Base-by-base conservation (phyloP, 2,797 vertebrate genomes). In the Fringilla coelebs region DNA sequence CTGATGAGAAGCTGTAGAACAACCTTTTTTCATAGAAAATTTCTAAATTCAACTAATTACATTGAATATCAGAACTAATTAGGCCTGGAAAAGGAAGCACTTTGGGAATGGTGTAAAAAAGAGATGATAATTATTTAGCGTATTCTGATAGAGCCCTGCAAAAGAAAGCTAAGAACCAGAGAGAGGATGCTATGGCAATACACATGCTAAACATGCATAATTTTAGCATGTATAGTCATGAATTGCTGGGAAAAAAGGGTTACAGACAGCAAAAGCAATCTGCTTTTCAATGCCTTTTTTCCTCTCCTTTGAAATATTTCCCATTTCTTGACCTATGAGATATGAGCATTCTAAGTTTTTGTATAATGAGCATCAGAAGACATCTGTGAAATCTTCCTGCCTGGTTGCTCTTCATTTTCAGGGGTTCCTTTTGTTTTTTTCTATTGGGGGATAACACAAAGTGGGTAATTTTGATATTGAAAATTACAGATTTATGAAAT, bases 41-140 rank as follows among this genome's bases (percentile, higher is more conserved):
- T 38, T 96, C 43, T 91, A 89, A 94, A 93, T 95, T 85, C 85
- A 72, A 66, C 85, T 88, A 95, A 92, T 94, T 94, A 29, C 89
- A 70, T 24, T 95, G 91, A 92, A 85, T 92, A 78, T 88, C 85
- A 72, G 62, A 58, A 83, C 71, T 92, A 96, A 94, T 92, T 96
- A 92, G 70, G 58, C 48, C 57, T 91, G 74, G 87, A 83, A 89
- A 92, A 94, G 68, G 87, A 93, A 91, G 68, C 68, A 91, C 75
- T 95, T 96, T 60, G 65, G 57, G 68, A 92, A 78, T 4, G 4
- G 45, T 25, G 22, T 80, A 36, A 63, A 89, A 91, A 93, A 91
- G 73, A 77, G 72, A 38, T 7, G 12, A 3, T 92, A 58, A 93
- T 93, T 93, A 93, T 78, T 92, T 85, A 89, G 34, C 4, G 6